These are phyloP conservation scores for Drosophila dives DNA, from an alignment of 2,888 invertebrate genomes.

Conservation along the genomic window DNA sequence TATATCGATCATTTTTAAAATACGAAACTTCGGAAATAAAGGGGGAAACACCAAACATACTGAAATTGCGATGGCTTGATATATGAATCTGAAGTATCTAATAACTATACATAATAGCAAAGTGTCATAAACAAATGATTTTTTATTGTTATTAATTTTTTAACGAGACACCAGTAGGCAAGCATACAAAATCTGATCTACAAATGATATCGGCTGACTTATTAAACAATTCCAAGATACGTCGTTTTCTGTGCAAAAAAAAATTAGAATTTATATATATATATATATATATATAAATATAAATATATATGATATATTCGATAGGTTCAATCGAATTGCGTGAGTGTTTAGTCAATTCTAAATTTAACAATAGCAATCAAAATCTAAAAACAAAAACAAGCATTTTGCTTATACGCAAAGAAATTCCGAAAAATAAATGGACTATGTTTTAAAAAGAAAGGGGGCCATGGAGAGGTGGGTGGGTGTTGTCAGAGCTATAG, in stretches of 20 bases:
- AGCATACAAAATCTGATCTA: neutral
- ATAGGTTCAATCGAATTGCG: conserved; percentile 19
- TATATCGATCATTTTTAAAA: neutral
- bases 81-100: neutral
- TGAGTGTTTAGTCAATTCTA: conserved; percentile 57
- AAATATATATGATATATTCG: neutral
- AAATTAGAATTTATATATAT: too few relatives aligned
- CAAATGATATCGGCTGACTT: neutral
- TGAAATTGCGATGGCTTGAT: neutral
- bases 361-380: conserved; percentile 51
- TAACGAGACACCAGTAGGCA: neutral
- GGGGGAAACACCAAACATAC: neutral
- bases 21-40: neutral
- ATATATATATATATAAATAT: neutral
- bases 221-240: neutral
- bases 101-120: neutral
- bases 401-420: conserved; percentile 33
- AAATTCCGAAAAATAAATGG: conserved; percentile 42
- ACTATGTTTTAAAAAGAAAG: conserved; percentile 5
- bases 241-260: neutral
- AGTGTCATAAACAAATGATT: neutral
- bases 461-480: too few relatives aligned
- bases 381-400: conserved; percentile 19
- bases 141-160: neutral
- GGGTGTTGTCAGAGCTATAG: too few relatives aligned